Base-by-base conservation (phyloP, 1,140 invertebrate genomes). In the Leptinotarsa undecemlineata region DNA sequence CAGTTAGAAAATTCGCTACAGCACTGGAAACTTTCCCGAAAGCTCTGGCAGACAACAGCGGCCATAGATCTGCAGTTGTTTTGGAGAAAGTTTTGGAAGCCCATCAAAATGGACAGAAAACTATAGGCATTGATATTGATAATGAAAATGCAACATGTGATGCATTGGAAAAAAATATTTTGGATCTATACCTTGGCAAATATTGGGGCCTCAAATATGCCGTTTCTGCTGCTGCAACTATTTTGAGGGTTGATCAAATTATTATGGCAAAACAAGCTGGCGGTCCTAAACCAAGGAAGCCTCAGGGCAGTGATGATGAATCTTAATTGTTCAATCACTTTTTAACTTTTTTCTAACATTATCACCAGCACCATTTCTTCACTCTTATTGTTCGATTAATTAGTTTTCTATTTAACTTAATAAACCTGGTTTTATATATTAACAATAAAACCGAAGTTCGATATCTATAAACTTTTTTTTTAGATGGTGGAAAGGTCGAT, bases 221-320 rank as follows among this genome's bases (percentile, higher is more conserved):
- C 1, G 94, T 96, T 0, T 91, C 93, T 78, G 96, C 96, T 15
- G 96, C 97, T 2, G 91, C 92, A 70, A 99, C 98, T 1, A 94
- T 99, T 80, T 88, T 99, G 4, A 93, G 95, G 85, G 95, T 99
- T n/a, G 97, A 99, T 88, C 94, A 98, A 87, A 99, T 99, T 75
- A 99, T 99, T 74, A 98, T 99, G 96, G 96, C 98, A 1, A 99
- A 99, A 86, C 90, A 93, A 82, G 96, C 97, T 20, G 97, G 97
- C 72, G 97, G 97, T 68, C 97, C 98, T 1, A 98, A 98, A 87
- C 88, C 93, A 1, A 91, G 90, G 83, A 83, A 88, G 63, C 88
- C 88, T 57, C 88, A 89, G 63, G 89, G 89, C 80, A 89, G 90
- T 83, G 94, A 96, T 84, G 93, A 93, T 81, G 92, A 94, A 80